A percentile compares a stretch with the other conserved stretches of the same genome.
These are phyloP conservation scores for Arge pagana DNA, from an alignment of 2,888 invertebrate species.

Conservation along the genomic window DNA sequence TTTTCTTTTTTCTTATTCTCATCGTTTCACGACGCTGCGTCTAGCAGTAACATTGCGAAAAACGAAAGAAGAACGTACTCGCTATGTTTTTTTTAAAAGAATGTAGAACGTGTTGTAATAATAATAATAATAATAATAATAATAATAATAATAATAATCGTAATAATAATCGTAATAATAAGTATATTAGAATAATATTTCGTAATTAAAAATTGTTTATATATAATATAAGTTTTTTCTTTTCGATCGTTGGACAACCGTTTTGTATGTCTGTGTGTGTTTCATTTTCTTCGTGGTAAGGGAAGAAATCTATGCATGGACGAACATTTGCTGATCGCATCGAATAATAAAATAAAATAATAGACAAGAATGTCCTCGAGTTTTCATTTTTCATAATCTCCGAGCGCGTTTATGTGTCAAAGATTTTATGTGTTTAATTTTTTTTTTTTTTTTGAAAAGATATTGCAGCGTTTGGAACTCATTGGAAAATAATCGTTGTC, in stretches of 20 bases:
- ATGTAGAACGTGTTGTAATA: too few relatives aligned
- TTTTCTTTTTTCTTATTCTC: too few relatives aligned
- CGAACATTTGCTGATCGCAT: background rate
- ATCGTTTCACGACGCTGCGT: too few relatives aligned
- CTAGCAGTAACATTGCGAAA: too few relatives aligned
- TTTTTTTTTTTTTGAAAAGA: background rate
- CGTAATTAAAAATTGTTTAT: constrained; percentile 43
- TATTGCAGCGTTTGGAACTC: too few relatives aligned
- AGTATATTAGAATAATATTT: constrained; percentile 40
- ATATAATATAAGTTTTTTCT: constrained; percentile 34
- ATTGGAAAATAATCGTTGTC: too few relatives aligned
- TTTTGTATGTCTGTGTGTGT: background rate
- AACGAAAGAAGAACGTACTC: too few relatives aligned
- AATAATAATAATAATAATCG: background rate
- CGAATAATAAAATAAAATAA: too few relatives aligned
- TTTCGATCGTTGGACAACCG: constrained; percentile 23
- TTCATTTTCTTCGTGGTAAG: background rate
- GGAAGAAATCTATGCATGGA: background rate
- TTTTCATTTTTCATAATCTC: background rate
- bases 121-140: background rate
- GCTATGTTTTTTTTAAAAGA: too few relatives aligned
- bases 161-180: background rate
- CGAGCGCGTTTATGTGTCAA: background rate
- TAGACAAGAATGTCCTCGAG: too few relatives aligned
- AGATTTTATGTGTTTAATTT: background rate